phyloP scores from a whole-genome alignment of 2,797 vertebrate genomes.

The Synanceia verrucosa region DNA sequence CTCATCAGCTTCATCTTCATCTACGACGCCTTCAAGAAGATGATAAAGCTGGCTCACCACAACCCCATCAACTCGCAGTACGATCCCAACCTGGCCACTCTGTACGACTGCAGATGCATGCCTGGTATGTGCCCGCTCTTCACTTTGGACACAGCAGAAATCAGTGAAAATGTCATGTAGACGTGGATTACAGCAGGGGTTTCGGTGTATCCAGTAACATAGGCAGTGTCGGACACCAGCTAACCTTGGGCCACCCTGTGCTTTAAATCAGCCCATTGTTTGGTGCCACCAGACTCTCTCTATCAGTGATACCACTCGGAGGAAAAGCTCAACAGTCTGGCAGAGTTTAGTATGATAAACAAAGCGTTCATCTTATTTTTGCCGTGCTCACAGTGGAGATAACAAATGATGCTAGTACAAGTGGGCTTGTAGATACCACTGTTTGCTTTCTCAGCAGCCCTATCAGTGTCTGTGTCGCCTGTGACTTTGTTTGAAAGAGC shows the following conservation, averaged over 20 bases:
- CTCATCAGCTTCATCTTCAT: slow-evolving; percentile 99
- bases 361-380: slow-evolving; percentile 6
- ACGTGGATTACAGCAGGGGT: background rate
- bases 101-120: slow-evolving; percentile 88
- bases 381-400: slow-evolving; percentile 45
- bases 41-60: slow-evolving; percentile 93
- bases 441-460: slow-evolving; percentile 56
- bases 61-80: slow-evolving; percentile 90
- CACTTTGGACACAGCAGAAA: background rate
- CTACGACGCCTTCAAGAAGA: slow-evolving; percentile 98
- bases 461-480: slow-evolving; percentile 27
- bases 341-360: slow-evolving; percentile 3
- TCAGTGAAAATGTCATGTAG: background rate
- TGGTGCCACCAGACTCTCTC: background rate
- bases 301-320: background rate
- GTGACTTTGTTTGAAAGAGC: slow-evolving; percentile 7
- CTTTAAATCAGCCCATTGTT: background rate
- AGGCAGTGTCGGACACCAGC: background rate
- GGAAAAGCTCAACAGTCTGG: slow-evolving; percentile 4
- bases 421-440: slow-evolving; percentile 39
- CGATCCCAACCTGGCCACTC: slow-evolving; percentile 84
- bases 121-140: slow-evolving; percentile 80
- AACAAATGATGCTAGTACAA: slow-evolving; percentile 28
- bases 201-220: background rate
- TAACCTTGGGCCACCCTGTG: background rate